Percentiles rank a stretch among this genome's conserved stretches.
Conservation (phyloP, 1,140 invertebrate genomes). For the Drosophila micromelanica region DNA sequence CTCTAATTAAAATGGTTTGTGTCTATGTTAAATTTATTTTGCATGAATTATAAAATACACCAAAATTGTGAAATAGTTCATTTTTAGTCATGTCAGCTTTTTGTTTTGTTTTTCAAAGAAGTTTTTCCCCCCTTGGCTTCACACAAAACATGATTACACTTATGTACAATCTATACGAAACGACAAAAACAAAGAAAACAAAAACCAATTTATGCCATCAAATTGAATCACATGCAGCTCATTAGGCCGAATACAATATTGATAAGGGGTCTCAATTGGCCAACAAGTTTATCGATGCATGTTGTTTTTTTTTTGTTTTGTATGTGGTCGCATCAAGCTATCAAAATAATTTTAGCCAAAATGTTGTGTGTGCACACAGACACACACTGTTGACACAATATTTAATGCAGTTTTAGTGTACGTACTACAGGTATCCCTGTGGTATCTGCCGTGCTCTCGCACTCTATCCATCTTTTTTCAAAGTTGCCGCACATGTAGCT, state of each 20-base stretch:
- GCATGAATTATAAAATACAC: no score
- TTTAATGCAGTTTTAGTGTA: constrained; percentile 22
- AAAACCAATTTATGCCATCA: background rate
- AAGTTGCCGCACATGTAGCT: constrained; percentile 29
- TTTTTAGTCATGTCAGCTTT: no score
- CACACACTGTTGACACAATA: background rate
- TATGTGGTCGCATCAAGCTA: constrained; percentile 1
- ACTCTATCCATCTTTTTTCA: background rate
- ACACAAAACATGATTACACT: background rate
- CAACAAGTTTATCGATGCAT: constrained; percentile 25
- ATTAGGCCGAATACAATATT: constrained; percentile 26
- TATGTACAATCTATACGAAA: background rate
- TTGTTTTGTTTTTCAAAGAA: background rate
- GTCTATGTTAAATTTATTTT: no score
- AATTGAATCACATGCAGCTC: constrained; percentile 45
- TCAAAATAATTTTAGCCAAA: constrained; percentile 4
- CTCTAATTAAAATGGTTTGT: no score
- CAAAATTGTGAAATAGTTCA: no score
- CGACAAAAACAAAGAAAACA: constrained; percentile 1
- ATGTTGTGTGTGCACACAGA: background rate
- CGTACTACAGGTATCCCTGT: constrained; percentile 1
- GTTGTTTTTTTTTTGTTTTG: background rate
- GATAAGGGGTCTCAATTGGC: constrained; percentile 28
- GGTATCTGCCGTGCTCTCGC: constrained; percentile 1
- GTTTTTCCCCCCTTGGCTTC: background rate